A percentile compares a stretch with the other conserved stretches of the same genome.
Evolutionary conservation across 2,113 vertebrate genomes (phyloP).

Genomic region (Vidua macroura): DNA sequence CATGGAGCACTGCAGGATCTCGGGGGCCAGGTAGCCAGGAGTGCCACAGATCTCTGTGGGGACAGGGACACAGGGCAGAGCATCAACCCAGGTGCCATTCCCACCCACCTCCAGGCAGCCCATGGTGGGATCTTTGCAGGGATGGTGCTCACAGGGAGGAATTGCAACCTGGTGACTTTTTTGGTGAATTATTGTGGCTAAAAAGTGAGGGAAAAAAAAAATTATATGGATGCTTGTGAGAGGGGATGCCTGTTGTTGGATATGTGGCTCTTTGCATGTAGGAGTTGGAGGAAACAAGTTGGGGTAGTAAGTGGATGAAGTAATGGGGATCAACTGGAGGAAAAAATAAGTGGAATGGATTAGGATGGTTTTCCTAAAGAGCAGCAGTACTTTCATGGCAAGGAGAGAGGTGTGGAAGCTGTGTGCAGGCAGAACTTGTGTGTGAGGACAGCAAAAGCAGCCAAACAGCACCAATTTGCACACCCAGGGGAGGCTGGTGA

Average conservation of each 20-base stretch:
- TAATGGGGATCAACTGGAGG: background rate
- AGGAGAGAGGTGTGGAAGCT: background rate
- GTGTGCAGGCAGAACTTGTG: background rate
- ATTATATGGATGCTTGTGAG: accelerated
- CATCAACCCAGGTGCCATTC: background rate
- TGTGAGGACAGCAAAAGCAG: background rate
- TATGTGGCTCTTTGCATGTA: background rate
- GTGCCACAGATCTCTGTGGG: slow-evolving; percentile 92
- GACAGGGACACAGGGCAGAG: background rate
- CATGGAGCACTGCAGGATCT: slow-evolving; percentile 97
- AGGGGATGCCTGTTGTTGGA: background rate
- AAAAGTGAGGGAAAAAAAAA: background rate
- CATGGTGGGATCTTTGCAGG: background rate
- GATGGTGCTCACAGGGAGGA: background rate
- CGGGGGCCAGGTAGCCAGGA: slow-evolving; percentile 92
- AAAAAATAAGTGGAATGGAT: background rate
- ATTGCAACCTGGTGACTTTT: background rate
- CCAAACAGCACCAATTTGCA: background rate
- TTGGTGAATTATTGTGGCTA: background rate
- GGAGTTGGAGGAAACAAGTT: background rate
- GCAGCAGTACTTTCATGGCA: background rate
- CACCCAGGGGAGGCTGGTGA: background rate
- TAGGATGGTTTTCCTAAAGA: background rate
- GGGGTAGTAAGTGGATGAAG: background rate
- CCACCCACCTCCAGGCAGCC: background rate